A percentile compares a stretch with the other conserved stretches of the same genome.
phyloP scores from a whole-genome alignment of 2,888 invertebrate genomes.

The Neria commutata region DNA sequence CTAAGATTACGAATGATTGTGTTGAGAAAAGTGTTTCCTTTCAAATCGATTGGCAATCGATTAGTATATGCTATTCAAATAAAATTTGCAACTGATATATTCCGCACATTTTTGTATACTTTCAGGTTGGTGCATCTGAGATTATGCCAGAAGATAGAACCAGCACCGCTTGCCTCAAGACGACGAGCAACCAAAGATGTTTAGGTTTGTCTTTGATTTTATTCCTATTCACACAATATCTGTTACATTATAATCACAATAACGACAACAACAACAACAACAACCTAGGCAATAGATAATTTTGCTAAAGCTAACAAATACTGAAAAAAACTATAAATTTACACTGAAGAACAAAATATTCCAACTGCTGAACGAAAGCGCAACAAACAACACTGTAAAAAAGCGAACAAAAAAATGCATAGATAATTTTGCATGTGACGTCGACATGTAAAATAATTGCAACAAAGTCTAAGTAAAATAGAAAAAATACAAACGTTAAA shows the following conservation, averaged over 20 bases:
- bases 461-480: conserved; percentile 6
- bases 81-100: background rate
- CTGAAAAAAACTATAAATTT: conserved; percentile 22
- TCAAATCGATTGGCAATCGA: background rate
- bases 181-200: conserved; percentile 59
- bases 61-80: background rate
- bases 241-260: conserved; percentile 45
- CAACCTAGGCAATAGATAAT: conserved; percentile 52
- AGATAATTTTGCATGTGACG: conserved; percentile 6
- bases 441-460: conserved; percentile 29
- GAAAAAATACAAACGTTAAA: conserved; percentile 6
- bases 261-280: conserved; percentile 41
- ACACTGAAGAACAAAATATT: conserved; percentile 27
- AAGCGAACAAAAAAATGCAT: conserved; percentile 14
- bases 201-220: conserved; percentile 62
- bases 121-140: conserved; percentile 60
- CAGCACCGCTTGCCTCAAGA: conserved; percentile 57
- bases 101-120: conserved; percentile 3
- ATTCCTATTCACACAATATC: conserved; percentile 43
- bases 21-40: no score
- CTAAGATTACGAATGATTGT: no score
- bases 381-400: conserved; percentile 19
- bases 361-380: conserved; percentile 31
- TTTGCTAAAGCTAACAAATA: conserved; percentile 37
- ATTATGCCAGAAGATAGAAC: conserved; percentile 55